These are phyloP conservation scores for Nemotelus pantherinus DNA, from an alignment of 2,888 invertebrate genomes.

Conservation along the genomic window DNA sequence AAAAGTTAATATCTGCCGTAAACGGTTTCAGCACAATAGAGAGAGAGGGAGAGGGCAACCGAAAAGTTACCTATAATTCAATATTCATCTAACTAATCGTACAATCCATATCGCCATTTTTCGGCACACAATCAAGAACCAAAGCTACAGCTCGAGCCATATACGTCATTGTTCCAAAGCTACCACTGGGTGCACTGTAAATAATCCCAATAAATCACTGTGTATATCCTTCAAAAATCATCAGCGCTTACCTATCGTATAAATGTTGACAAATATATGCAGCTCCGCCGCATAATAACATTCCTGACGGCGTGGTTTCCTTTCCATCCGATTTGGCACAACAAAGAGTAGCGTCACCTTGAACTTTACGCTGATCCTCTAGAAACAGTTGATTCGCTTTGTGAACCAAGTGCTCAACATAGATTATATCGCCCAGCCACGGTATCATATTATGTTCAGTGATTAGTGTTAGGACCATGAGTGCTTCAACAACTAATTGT, in stretches of 20 bases:
- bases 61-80: not conserved
- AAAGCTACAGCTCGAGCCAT: conserved; percentile 85
- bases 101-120: conserved; percentile 83
- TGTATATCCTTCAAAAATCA: not conserved
- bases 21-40: not conserved
- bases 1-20: not conserved
- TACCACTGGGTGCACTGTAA: conserved; percentile 92
- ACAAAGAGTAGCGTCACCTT: conserved; percentile 93
- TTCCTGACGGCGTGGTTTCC: conserved; percentile 71
- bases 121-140: conserved; percentile 78
- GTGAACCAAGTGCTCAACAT: conserved; percentile 92
- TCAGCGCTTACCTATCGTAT: conserved; percentile 73
- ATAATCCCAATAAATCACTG: not conserved
- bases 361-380: conserved; percentile 90
- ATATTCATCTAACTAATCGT: conserved; percentile 69
- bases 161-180: conserved; percentile 97
- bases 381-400: conserved; percentile 94
- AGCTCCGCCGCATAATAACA: conserved; percentile 87
- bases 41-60: not conserved
- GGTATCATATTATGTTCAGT: conserved; percentile 85
- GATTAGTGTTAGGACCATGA: conserved; percentile 94
- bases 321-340: conserved; percentile 82
- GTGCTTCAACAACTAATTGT: conserved; percentile 94
- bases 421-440: conserved; percentile 80
- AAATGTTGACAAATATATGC: conserved; percentile 96